Conservation (phyloP, 2,113 vertebrate genomes). For the Saguinus imperator region DNA sequence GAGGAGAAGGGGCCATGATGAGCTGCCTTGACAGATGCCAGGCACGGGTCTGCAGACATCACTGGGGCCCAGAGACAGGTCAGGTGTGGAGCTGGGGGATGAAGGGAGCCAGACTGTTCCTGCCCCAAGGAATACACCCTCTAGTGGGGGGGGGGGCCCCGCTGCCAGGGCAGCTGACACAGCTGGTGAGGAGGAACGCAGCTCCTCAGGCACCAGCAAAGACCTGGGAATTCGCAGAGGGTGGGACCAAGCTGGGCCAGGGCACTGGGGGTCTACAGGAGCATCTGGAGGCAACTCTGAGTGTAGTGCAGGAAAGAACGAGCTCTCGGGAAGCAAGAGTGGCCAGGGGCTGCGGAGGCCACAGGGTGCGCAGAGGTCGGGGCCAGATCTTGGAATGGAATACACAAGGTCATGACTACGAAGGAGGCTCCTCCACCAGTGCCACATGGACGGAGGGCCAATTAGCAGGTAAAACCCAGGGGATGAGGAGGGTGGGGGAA, state of each 20-base stretch:
- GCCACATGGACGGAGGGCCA: background rate
- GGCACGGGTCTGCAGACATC: rapidly evolving
- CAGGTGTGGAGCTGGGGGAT: rapidly evolving
- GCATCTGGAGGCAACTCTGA: background rate
- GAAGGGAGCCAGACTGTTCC: background rate
- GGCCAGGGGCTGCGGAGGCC: rapidly evolving
- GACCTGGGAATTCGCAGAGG: background rate
- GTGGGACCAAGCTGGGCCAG: background rate
- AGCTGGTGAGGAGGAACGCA: rapidly evolving
- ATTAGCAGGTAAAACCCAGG: background rate
- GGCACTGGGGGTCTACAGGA: rapidly evolving
- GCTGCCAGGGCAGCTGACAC: rapidly evolving
- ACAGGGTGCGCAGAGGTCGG: background rate
- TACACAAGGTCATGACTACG: background rate
- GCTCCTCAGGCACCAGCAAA: background rate
- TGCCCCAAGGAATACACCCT: background rate
- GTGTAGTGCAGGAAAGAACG: too few species aligned
- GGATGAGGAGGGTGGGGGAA: rapidly evolving
- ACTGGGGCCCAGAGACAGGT: background rate
- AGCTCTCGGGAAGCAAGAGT: background rate
- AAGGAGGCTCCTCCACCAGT: background rate
- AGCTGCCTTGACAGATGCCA: rapidly evolving
- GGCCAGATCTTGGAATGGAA: background rate
- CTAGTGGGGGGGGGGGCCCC: background rate
- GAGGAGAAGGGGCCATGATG: rapidly evolving